These are phyloP conservation scores for Python bivittatus DNA, from an alignment of 2,113 vertebrate genomes.

Conservation along the genomic window DNA sequence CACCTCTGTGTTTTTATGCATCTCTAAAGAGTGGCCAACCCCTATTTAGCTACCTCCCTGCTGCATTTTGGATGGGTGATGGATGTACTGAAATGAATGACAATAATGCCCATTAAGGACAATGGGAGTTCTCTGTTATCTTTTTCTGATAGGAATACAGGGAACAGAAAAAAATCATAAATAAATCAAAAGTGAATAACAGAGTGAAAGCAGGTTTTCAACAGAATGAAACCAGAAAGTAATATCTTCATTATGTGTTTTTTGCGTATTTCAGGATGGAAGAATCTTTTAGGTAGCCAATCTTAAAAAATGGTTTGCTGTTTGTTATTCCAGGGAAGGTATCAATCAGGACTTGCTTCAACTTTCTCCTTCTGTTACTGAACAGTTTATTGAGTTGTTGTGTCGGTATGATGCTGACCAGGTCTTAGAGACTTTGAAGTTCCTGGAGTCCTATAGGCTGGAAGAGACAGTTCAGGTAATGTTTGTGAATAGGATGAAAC, in stretches of 20 bases:
- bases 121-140: too few species aligned
- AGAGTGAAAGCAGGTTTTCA: too few species aligned
- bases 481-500: not conserved
- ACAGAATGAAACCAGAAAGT: too few species aligned
- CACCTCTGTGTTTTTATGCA: not conserved
- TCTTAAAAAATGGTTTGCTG: constrained; percentile 2
- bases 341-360: constrained; percentile 71
- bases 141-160: too few species aligned
- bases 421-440: constrained; percentile 81
- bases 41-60: not conserved
- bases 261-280: too few species aligned
- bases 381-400: constrained; percentile 84
- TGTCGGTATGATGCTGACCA: constrained; percentile 83
- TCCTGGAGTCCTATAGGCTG: constrained; percentile 87
- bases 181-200: too few species aligned
- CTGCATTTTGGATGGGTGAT: not conserved
- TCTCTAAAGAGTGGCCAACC: not conserved
- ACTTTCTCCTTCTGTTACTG: constrained; percentile 78
- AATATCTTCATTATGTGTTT: too few species aligned
- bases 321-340: constrained; percentile 81
- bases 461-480: constrained; percentile 90
- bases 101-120: too few species aligned
- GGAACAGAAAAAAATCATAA: too few species aligned
- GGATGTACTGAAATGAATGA: too few species aligned
- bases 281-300: not conserved